A percentile compares a stretch with the other conserved stretches of the same genome.
These are phyloP conservation scores for Myotis myotis DNA, from an alignment of 2,797 vertebrate species.

Conservation along the genomic window DNA sequence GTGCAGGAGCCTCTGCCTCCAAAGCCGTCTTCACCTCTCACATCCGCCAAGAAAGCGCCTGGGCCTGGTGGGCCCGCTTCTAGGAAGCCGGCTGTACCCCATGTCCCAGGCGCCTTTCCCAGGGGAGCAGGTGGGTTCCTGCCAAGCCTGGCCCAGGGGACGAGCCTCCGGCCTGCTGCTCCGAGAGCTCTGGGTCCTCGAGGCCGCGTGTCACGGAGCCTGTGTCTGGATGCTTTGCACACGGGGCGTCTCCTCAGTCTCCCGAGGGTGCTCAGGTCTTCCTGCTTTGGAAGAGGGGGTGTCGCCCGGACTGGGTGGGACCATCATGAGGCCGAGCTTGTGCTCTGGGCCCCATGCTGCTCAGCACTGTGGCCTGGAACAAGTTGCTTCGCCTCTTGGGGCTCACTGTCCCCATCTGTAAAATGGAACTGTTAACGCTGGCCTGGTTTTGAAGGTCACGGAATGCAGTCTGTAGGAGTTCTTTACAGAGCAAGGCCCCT, in stretches of 20 bases:
- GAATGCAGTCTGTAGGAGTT: background rate
- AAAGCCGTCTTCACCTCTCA: background rate
- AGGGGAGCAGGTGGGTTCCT: background rate
- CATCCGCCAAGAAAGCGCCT: background rate
- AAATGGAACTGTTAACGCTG: background rate
- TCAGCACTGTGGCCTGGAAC: background rate
- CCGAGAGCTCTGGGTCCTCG: rapidly evolving
- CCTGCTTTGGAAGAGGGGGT: background rate
- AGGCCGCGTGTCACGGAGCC: rapidly evolving
- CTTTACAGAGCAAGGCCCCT: background rate
- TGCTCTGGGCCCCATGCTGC: rapidly evolving
- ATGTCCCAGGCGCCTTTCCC: background rate
- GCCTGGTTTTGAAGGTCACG: background rate
- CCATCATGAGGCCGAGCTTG: too few relatives aligned
- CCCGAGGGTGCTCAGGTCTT: background rate
- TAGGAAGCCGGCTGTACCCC: background rate
- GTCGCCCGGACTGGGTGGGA: rapidly evolving
- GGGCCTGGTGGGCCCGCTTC: background rate
- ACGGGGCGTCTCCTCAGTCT: background rate
- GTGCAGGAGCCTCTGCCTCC: background rate
- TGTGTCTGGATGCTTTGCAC: background rate
- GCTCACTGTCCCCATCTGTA: background rate
- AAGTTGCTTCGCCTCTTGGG: background rate
- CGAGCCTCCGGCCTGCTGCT: rapidly evolving
- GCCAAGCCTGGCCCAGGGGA: rapidly evolving